Percentiles rank a stretch among this genome's conserved stretches.
Evolutionary conservation across 2,113 vertebrate genomes (phyloP).

Genomic region (Turnix velox): DNA sequence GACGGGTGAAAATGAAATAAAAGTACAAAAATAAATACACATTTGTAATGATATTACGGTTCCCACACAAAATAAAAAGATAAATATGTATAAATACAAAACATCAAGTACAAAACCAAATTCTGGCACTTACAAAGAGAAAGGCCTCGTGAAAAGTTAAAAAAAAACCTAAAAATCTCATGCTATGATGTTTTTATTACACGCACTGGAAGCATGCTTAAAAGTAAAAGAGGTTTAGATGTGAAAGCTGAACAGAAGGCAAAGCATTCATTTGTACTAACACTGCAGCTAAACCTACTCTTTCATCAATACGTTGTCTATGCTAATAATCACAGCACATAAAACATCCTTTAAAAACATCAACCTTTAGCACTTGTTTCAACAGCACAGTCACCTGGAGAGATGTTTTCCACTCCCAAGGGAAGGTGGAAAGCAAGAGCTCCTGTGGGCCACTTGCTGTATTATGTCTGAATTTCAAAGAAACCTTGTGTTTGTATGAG

Average conservation of each 20-base stretch:
- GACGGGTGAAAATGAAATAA: slow-evolving; percentile 51
- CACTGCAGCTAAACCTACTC: slow-evolving; percentile 43
- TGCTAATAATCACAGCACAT: slow-evolving; percentile 36
- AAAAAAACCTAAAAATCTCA: neutral
- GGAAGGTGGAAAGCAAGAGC: neutral
- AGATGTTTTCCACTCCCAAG: neutral
- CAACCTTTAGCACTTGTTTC: neutral
- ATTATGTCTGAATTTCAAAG: neutral
- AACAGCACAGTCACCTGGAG: neutral
- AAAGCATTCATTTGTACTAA: slow-evolving; percentile 1
- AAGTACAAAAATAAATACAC: slow-evolving; percentile 81
- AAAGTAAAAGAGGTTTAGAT: neutral
- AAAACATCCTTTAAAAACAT: neutral
- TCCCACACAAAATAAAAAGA: slow-evolving; percentile 65
- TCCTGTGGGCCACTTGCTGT: rapidly evolving
- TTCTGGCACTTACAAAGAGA: slow-evolving; percentile 70
- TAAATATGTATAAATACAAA: slow-evolving; percentile 73
- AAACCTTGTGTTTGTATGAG: neutral
- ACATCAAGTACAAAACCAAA: slow-evolving; percentile 58
- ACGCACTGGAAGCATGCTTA: slow-evolving; percentile 31
- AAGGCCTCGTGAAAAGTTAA: slow-evolving; percentile 52
- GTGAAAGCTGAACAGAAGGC: neutral
- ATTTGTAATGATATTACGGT: slow-evolving; percentile 61
- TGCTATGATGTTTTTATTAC: neutral
- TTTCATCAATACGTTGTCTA: slow-evolving; percentile 26